Evolutionary conservation across 2,888 invertebrate genomes (phyloP), one percentile per base, ranked within the genome.

Genomic region (Linnaemya vulpina): DNA sequence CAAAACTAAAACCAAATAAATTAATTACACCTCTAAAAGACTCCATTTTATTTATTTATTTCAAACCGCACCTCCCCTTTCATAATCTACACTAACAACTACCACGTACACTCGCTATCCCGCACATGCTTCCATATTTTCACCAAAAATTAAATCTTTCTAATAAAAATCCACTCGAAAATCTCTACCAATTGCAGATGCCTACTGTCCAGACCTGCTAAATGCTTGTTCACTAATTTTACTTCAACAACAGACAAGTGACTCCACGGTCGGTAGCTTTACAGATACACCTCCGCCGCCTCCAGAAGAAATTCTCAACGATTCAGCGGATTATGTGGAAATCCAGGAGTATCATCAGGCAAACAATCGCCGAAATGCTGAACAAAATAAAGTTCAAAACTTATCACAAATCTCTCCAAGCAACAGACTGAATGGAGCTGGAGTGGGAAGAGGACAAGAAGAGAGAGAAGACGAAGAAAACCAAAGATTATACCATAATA

Each of bases 151-250:
- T 5, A 22, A 63, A 35, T 15, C 38, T 51, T 15, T 63, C 25
- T 17, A 40, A 1, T 43, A 55, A 43, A 4, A 62, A 30, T 25
- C 5, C 38, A 20, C 10, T 10, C 11, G 15, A 67, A 46, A 17
- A 35, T 53, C 13, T 65, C 0, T 55, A 0, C 38, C 49, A 30
- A 43, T 86, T 86, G 0, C 86, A 92, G 92, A 90, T 89, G 90
- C 90, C 30, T 92, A 92, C 81, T 92, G 92, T 80, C 92, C 92
- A 10, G 92, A 92, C 83, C 86, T 92, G 43, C 68, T 92, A 71
- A 90, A 92, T 84, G 91, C 92, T n/a, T 92, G 92, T 83, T 89
- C 91, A 67, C 80, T 92, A 79, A 91, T 92, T 46, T 87, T 92
- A 35, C 89, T 90, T 55, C 89, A 89, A 75, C 90, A 90, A 77